phyloP scores from a whole-genome alignment of 1,140 invertebrate genomes.

The Ips nitidus region DNA sequence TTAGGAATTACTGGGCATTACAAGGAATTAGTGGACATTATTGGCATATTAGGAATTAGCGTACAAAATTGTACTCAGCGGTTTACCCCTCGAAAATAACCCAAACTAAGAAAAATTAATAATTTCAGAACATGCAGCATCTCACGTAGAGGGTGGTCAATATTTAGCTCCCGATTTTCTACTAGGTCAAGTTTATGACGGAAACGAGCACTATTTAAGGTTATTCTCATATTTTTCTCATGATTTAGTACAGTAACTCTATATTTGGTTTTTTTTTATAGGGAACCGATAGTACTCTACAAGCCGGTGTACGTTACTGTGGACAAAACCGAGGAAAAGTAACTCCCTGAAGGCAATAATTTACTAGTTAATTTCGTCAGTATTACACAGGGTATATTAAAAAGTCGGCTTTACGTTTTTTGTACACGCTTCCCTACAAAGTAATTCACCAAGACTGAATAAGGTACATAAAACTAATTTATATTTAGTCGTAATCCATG shows the following conservation, averaged over 20 bases:
- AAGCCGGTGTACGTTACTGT: conserved; percentile 69
- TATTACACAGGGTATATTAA: conserved; percentile 13
- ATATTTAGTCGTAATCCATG: too few species aligned
- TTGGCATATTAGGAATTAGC: too few species aligned
- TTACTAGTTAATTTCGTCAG: neutral
- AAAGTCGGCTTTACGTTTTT: conserved; percentile 16
- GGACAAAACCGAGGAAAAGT: conserved; percentile 43
- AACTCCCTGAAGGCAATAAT: conserved; percentile 34
- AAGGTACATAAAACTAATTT: neutral
- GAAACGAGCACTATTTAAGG: conserved; percentile 56
- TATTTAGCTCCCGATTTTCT: conserved; percentile 83
- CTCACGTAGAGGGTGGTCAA: conserved; percentile 77
- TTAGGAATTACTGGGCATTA: too few species aligned
- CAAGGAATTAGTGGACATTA: too few species aligned
- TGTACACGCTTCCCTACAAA: conserved; percentile 1
- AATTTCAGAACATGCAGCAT: conserved; percentile 65
- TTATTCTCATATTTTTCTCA: conserved; percentile 7
- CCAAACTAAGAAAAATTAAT: neutral
- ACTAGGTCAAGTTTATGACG: conserved; percentile 80
- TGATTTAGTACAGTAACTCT: neutral
- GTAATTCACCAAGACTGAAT: conserved; percentile 3
- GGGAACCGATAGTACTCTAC: conserved; percentile 64
- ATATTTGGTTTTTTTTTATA: conserved; percentile 15
- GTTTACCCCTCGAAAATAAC: neutral
- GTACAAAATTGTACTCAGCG: too few species aligned